These are phyloP conservation scores for Symphodus melops DNA, from an alignment of 2,113 vertebrate species.

Conservation along the genomic window DNA sequence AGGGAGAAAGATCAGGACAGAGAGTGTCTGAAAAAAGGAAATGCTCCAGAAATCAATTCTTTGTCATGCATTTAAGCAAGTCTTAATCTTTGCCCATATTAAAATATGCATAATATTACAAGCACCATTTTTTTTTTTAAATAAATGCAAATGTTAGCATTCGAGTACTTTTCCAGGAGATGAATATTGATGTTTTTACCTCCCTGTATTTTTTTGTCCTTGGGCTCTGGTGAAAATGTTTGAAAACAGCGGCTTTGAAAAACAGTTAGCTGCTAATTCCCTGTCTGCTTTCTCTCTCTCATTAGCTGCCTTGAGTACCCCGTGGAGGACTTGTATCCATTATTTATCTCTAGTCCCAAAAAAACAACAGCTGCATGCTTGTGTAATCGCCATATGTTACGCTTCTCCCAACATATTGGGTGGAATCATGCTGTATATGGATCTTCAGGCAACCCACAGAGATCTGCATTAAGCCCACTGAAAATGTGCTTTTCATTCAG, in stretches of 20 bases:
- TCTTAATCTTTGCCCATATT: constrained; percentile 13
- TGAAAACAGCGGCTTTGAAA: constrained; percentile 74
- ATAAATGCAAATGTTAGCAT: constrained; percentile 66
- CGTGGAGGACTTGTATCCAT: constrained; percentile 78
- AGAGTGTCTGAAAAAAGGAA: constrained; percentile 11
- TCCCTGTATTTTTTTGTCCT: constrained; percentile 67
- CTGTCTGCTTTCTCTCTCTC: constrained; percentile 74
- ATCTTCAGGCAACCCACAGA: constrained; percentile 58
- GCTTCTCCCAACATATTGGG: constrained; percentile 70
- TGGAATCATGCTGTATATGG: constrained; percentile 56
- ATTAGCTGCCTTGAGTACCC: constrained; percentile 78
- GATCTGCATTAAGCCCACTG: constrained; percentile 43
- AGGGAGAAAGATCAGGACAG: constrained; percentile 21
- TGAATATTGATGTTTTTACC: constrained; percentile 67
- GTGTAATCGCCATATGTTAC: constrained; percentile 78
- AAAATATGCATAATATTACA: constrained; percentile 33
- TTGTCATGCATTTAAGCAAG: constrained; percentile 26
- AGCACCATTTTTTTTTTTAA: constrained; percentile 38
- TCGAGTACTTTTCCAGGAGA: constrained; percentile 50
- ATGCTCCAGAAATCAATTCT: constrained; percentile 21
- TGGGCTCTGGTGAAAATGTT: constrained; percentile 70
- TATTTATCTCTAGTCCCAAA: constrained; percentile 77
- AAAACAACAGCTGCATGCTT: constrained; percentile 80
- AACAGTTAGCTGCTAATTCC: constrained; percentile 75
- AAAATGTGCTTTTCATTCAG: constrained; percentile 25